Base-by-base conservation (phyloP, 1,140 invertebrate genomes). In the Coptotermes formosanus region DNA sequence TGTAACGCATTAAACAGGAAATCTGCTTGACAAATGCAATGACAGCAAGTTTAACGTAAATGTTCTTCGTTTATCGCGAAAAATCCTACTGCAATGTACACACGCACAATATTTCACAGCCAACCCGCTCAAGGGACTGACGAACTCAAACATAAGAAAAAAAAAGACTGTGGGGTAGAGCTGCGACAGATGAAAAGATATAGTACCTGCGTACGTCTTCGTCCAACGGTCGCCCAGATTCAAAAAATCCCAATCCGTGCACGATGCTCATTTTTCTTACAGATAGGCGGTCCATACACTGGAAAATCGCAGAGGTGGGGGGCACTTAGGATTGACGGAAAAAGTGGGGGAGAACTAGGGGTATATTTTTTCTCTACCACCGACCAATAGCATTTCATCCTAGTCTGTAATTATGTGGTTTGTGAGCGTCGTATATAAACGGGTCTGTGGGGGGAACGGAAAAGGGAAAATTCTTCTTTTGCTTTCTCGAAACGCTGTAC, bases 221-320 rank as follows among this genome's bases (percentile, higher is more conserved):
- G 8, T 14, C 83, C 83, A 84, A 84, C 83, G 43, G 83, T 84
- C 44, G 45, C 19, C 44, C 43, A 45, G 83, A 84, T 84, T 84
- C 83, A 84, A 84, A 84, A 84, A 45, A 84, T 84, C 83, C 83
- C 38, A 52, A 2, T 52, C 16, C 21, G 25, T n/a, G 7, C 59
- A 64, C 59, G 21, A 75, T 75, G 25, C n/a, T 75, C 25, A 25
- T 75, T 75, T 75, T 75, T 75, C 11, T 75, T 16, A 11, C 6
- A 75, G 25, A 75, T 75, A 75, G 64, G 64, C 64, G 64, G 64
- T 75, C 64, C 64, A 75, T 75, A 30, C 25, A 75, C n/a, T 4
- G n/a, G 64, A 75, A 75, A 75, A n/a, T 30, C 7, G 64, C 9
- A 75, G n/a, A 30, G 64, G 64, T n/a, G 64, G 64, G 64, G 64